Base-by-base conservation (phyloP, 2,888 invertebrate genomes). In the Brachyopa scutellaris region DNA sequence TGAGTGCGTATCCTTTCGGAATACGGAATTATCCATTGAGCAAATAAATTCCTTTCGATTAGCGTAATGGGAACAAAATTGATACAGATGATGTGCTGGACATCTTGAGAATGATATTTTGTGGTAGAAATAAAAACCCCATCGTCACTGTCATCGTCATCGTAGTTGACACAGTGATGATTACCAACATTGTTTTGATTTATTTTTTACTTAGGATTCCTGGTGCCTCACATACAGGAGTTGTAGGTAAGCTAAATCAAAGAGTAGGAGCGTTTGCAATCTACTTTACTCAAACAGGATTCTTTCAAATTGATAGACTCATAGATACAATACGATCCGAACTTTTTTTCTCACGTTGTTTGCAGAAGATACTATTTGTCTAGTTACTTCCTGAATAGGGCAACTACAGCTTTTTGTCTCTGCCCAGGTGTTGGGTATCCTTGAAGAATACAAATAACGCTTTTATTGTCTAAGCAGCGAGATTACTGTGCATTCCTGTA, bases 11-110 rank as follows among this genome's bases (percentile, higher is more conserved):
- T 40, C 55, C 38, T 59, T 64, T 61, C 51, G 70, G 49, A 70
- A 59, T 64, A 62, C 62, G 40, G n/a, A 55, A 62, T 64, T 49
- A 26, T 51, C 17, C 26, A 51, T 42, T 15, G 36, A 55, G 67
- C 19, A 74, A 80, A 80, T 74, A 80, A 69, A 79, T 69, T 73
- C 51, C 45, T 26, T 73, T 59, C 67, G 55, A 80, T 74, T 62
- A 57, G 42, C 57, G 57, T 76, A 80, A 80, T 80, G 74, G 61
- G 40, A 51, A 36, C 64, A 61, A 73, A 80, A 80, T 74, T 69
- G 69, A 74, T 79, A 79, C 74, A 74, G 67, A 67, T 55, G 79
- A 67, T 19, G 40, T n/a, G n/a, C n/a, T 33, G 15, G 17, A 17
- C 11, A 15, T 5, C 23, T 3, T 8, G 11, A 45, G 36, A 17